Evolutionary conservation across 2,797 vertebrate genomes (phyloP).

Genomic region (Galagoides demidoff): DNA sequence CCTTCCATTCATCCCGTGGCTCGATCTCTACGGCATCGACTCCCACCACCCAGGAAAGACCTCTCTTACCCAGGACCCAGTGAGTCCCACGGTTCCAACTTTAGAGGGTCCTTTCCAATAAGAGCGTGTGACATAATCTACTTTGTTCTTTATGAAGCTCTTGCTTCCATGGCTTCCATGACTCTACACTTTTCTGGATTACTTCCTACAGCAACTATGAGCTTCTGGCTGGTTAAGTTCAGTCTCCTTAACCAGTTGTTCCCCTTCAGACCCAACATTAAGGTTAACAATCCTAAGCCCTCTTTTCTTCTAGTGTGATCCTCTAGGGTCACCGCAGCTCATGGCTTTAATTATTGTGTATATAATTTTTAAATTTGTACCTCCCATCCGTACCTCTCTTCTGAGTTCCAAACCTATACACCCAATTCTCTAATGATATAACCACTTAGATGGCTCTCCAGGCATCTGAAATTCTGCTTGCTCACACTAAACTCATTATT

Average conservation of each 20-base stretch:
- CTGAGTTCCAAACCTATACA: background rate
- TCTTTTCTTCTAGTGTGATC: background rate
- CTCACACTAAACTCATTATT: background rate
- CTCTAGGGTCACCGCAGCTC: background rate
- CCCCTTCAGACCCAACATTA: background rate
- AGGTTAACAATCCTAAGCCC: background rate
- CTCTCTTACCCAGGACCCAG: background rate
- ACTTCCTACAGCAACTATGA: background rate
- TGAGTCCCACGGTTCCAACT: background rate
- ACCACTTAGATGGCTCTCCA: background rate
- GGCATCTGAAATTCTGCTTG: background rate
- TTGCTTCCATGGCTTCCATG: background rate
- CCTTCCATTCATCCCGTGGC: background rate
- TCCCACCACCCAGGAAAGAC: background rate
- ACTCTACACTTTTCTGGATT: background rate
- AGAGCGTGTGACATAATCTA: background rate
- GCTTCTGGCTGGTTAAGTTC: background rate
- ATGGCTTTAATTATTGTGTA: background rate
- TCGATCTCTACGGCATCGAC: background rate
- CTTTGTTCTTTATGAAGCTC: background rate
- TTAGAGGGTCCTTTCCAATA: background rate
- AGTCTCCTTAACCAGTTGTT: background rate
- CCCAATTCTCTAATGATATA: background rate
- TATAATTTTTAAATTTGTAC: slow-evolving; percentile 28
- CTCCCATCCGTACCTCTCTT: background rate